Conservation (phyloP, 2,113 vertebrate genomes). For the Coregonus clupeaformis region DNA sequence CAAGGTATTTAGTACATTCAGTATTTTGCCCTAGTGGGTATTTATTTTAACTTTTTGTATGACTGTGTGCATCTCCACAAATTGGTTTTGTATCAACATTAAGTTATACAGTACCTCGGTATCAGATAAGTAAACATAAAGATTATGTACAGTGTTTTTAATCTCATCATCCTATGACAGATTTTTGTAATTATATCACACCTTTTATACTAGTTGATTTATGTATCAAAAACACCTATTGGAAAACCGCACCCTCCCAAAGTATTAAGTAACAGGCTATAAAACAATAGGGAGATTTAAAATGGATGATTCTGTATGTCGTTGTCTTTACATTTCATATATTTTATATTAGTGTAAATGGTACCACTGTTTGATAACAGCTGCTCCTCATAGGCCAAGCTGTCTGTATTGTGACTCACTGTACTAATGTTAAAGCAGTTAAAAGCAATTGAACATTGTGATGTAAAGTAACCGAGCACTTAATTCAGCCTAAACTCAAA, state of each 20-base stretch:
- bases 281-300: constrained; percentile 48
- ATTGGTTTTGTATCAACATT: constrained; percentile 53
- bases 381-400: constrained; percentile 45
- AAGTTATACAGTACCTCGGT: constrained; percentile 48
- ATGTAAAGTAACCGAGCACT: constrained; percentile 27
- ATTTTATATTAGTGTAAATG: constrained; percentile 65
- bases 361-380: constrained; percentile 64
- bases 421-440: constrained; percentile 54
- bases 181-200: constrained; percentile 67
- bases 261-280: constrained; percentile 46
- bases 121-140: constrained; percentile 53
- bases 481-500: constrained; percentile 28
- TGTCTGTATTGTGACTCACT: constrained; percentile 58
- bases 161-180: constrained; percentile 63
- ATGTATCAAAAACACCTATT: constrained; percentile 67
- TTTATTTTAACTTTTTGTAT: constrained; percentile 28
- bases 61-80: constrained; percentile 35
- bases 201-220: constrained; percentile 64
- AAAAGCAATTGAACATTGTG: constrained; percentile 34
- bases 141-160: constrained; percentile 74
- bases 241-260: constrained; percentile 54
- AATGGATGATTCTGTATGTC: constrained; percentile 54
- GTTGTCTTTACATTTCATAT: constrained; percentile 28
- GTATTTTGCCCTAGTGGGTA: background rate
- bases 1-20: constrained; percentile 12